Evolutionary conservation across 2,797 vertebrate species (phyloP).

Genomic region (Cheirogaleus major): DNA sequence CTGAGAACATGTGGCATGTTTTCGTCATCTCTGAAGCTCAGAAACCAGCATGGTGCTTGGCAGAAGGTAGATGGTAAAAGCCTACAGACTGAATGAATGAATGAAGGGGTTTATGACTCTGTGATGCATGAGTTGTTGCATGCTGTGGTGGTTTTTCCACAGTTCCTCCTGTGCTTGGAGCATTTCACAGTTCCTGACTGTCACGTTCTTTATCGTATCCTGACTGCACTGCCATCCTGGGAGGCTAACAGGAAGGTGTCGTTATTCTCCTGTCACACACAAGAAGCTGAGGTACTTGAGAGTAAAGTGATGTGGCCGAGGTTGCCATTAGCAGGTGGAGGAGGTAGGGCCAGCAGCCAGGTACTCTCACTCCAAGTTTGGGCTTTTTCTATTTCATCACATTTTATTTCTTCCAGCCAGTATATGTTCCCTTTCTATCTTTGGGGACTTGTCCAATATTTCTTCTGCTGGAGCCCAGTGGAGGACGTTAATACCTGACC

Average conservation of each 20-base stretch:
- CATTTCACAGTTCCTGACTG: background rate
- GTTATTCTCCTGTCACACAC: background rate
- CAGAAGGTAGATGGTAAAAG: background rate
- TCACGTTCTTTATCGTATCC: background rate
- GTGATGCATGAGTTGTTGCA: background rate
- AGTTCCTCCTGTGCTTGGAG: background rate
- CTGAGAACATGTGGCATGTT: background rate
- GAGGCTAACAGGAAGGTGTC: background rate
- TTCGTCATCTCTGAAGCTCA: background rate
- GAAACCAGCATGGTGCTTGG: background rate
- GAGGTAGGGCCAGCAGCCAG: background rate
- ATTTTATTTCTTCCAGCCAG: background rate
- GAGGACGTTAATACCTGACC: background rate
- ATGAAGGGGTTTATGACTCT: background rate
- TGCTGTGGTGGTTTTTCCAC: background rate
- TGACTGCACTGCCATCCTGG: background rate
- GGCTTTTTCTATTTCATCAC: background rate
- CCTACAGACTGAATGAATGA: background rate
- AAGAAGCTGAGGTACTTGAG: background rate
- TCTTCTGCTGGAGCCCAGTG: background rate
- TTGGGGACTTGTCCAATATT: background rate
- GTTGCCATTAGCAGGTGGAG: background rate
- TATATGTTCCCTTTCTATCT: background rate
- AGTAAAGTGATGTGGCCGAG: background rate
- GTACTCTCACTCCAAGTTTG: background rate